A percentile compares a stretch with the other conserved stretches of the same genome.
These are phyloP conservation scores for Drosophila parabipectinata DNA, from an alignment of 1,140 invertebrate genomes.

Conservation along the genomic window DNA sequence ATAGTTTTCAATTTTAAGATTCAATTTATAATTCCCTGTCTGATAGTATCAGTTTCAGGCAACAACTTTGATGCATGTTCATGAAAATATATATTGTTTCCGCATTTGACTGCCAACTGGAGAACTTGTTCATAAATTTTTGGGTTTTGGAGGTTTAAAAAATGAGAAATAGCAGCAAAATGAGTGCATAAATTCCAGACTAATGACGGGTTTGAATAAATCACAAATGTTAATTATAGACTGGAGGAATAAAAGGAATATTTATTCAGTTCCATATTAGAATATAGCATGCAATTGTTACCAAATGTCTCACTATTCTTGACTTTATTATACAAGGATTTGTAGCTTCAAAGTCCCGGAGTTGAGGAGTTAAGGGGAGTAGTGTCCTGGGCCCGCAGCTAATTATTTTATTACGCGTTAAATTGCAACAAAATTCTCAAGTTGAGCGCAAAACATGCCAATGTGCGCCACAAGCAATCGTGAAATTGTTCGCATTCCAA, in stretches of 20 bases:
- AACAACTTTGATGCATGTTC: background rate
- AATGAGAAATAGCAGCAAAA: constrained; percentile 25
- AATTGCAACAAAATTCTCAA: constrained; percentile 78
- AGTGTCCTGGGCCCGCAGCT: constrained; percentile 41
- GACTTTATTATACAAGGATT: background rate
- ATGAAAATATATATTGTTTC: background rate
- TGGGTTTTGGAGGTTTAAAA: background rate
- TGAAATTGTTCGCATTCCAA: constrained; percentile 78
- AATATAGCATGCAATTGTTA: too few relatives aligned
- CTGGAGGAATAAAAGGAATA: background rate
- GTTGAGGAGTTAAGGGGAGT: background rate
- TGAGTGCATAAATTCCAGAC: constrained; percentile 39
- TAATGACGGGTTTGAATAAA: constrained; percentile 23
- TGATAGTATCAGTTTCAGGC: too few relatives aligned
- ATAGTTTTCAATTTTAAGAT: background rate
- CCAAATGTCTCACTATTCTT: too few relatives aligned
- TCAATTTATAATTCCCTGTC: too few relatives aligned
- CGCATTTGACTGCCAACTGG: background rate
- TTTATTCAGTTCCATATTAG: background rate
- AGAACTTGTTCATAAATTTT: constrained; percentile 22
- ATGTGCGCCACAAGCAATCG: constrained; percentile 79
- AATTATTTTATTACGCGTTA: constrained; percentile 82
- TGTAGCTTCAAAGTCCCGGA: background rate
- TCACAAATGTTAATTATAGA: background rate
- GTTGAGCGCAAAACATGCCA: constrained; percentile 73